Conservation (phyloP, 2,888 invertebrate species). For the Amblyjoppa proteus region DNA sequence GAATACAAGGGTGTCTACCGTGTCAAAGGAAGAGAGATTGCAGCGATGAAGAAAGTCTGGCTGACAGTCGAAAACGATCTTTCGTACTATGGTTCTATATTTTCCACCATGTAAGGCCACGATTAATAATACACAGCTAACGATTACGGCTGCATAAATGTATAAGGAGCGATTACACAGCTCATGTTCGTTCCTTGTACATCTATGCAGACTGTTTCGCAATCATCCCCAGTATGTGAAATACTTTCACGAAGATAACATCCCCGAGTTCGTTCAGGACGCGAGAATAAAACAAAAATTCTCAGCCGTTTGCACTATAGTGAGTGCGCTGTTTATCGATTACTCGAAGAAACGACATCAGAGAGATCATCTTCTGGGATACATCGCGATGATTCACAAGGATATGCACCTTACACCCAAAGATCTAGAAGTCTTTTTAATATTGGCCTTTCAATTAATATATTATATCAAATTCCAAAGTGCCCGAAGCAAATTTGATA, state of each 20-base stretch:
- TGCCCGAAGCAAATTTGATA: neutral
- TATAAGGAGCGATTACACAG: too few relatives aligned
- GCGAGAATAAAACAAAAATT: slow-evolving; percentile 64
- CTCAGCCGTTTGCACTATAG: slow-evolving; percentile 47
- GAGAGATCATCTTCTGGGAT: slow-evolving; percentile 66
- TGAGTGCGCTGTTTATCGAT: slow-evolving; percentile 64
- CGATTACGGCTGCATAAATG: neutral
- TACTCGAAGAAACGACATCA: slow-evolving; percentile 60
- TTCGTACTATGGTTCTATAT: slow-evolving; percentile 53
- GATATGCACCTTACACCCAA: slow-evolving; percentile 63
- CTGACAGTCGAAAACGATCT: slow-evolving; percentile 62
- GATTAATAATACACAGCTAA: neutral
- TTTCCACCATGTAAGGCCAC: slow-evolving; percentile 58
- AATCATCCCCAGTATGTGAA: slow-evolving; percentile 67
- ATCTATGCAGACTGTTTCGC: slow-evolving; percentile 55
- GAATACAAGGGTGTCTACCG: slow-evolving; percentile 46
- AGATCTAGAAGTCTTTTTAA: slow-evolving; percentile 61
- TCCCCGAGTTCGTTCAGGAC: slow-evolving; percentile 64
- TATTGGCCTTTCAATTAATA: neutral
- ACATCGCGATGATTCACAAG: slow-evolving; percentile 69
- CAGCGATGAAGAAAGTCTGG: slow-evolving; percentile 63
- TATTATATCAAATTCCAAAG: neutral
- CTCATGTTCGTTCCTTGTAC: neutral
- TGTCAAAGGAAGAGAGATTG: slow-evolving; percentile 32
- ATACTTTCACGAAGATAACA: slow-evolving; percentile 63